These are phyloP conservation scores for Diplosoma virens DNA, from an alignment of 23 tunicate genomes.

Conservation along the genomic window DNA sequence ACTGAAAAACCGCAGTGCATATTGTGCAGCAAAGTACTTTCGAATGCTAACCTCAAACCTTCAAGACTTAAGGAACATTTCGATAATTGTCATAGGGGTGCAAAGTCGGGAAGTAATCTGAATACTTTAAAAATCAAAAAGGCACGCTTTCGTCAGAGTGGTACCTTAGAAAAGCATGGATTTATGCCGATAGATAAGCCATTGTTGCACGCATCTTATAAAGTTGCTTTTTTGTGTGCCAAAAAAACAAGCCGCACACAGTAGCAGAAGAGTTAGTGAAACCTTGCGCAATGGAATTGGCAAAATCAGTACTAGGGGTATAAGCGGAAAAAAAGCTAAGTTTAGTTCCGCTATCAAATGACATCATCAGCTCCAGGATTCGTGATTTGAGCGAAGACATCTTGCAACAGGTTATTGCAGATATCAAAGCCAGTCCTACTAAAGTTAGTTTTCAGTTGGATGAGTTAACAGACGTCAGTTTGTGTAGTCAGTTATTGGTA, in stretches of 20 bases:
- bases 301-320: neutral
- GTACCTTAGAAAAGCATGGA: neutral
- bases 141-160: neutral
- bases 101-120: neutral
- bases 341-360: neutral
- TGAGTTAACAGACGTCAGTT: slow-evolving; percentile 39
- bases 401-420: slow-evolving; percentile 5
- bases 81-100: slow-evolving; percentile 4
- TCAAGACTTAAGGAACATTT: slow-evolving; percentile 27
- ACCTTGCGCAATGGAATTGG: neutral
- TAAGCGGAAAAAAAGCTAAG: neutral
- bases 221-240: neutral
- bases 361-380: slow-evolving; percentile 12
- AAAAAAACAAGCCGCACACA: neutral
- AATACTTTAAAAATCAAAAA: neutral
- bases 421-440: slow-evolving; percentile 22
- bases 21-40: slow-evolving; percentile 3
- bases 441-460: slow-evolving; percentile 27
- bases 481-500: slow-evolving; percentile 22
- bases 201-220: neutral
- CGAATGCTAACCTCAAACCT: slow-evolving; percentile 14
- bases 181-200: neutral
- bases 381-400: slow-evolving; percentile 16
- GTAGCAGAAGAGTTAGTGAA: neutral
- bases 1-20: slow-evolving; percentile 38